Percentiles rank a stretch among this genome's conserved stretches.
These are phyloP conservation scores for Calvadosia cruxmelitensis DNA, from an alignment of 30 jellyfish, hydroid and myxozoan genomes.

Conservation along the genomic window DNA sequence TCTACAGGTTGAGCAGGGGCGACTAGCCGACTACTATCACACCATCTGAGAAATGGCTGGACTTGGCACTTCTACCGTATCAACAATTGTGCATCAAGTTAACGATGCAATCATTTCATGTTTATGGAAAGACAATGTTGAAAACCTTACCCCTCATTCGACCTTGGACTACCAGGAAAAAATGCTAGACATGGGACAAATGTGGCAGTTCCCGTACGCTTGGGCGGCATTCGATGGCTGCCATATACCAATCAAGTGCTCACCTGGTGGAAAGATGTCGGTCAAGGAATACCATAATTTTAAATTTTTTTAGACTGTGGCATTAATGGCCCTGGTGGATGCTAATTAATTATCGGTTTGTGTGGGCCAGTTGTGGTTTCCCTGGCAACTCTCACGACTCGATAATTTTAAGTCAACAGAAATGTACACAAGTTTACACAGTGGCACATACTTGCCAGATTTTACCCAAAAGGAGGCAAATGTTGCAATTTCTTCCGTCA, in stretches of 20 bases:
- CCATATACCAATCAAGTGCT: too few species aligned
- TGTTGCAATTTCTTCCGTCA: conserved; percentile 6
- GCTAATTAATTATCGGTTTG: conserved; percentile 30
- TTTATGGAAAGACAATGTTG: conserved; percentile 18
- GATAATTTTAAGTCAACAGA: conserved; percentile 28
- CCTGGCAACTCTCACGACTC: conserved; percentile 43
- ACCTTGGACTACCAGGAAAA: conserved; percentile 6
- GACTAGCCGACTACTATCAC: conserved; percentile 13
- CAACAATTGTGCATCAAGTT: conserved; percentile 12
- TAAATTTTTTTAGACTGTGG: conserved; percentile 18
- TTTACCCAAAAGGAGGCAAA: conserved; percentile 1
- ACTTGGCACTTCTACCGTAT: conserved; percentile 16
- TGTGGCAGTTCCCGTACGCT: too few species aligned
- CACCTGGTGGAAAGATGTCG: conserved; percentile 26
- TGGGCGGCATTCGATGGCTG: too few species aligned
- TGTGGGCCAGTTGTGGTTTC: too few species aligned
- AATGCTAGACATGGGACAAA: conserved; percentile 14
- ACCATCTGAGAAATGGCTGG: conserved; percentile 32
- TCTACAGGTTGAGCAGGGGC: conserved; percentile 36
- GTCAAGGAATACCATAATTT: conserved; percentile 35
- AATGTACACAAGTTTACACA: conserved; percentile 1
- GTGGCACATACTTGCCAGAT: conserved; percentile 17
- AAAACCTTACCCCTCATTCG: conserved; percentile 8
- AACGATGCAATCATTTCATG: conserved; percentile 7
- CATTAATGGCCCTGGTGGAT: conserved; percentile 27